phyloP scores from a whole-genome alignment of 2,113 vertebrate species.

The Tichodroma muraria region DNA sequence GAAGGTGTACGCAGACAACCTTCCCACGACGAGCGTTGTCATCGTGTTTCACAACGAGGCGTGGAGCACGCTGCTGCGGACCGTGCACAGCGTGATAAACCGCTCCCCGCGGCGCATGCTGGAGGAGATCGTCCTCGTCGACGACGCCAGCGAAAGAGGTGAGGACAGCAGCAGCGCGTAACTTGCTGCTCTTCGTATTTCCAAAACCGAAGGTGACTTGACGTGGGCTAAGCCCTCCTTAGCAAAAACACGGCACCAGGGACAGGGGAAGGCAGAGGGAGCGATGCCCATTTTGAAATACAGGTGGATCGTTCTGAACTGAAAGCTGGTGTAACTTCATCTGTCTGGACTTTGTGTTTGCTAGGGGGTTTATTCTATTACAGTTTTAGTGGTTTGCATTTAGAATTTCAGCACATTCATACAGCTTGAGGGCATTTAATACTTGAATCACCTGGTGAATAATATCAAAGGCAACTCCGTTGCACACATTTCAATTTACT shows the following conservation, averaged over 20 bases:
- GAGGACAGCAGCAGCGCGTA: fast-evolving
- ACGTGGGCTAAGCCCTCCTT: neutral
- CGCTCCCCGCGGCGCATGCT: conserved; percentile 90
- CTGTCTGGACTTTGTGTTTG: neutral
- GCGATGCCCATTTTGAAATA: fast-evolving
- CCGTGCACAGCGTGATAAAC: conserved; percentile 94
- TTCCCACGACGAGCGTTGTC: conserved; percentile 94
- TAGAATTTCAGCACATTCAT: neutral
- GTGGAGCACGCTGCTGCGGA: conserved; percentile 94
- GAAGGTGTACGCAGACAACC: conserved; percentile 91
- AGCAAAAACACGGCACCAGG: neutral
- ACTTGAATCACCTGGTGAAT: neutral
- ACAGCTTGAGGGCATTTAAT: neutral
- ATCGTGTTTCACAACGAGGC: conserved; percentile 99
- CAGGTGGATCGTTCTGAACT: neutral
- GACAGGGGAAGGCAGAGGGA: neutral
- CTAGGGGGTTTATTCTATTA: neutral
- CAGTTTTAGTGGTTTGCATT: neutral
- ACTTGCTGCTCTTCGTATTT: neutral
- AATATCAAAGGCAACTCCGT: neutral
- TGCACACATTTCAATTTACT: neutral
- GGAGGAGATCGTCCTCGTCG: conserved; percentile 94
- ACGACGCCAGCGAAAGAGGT: conserved; percentile 98
- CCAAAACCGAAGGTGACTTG: neutral
- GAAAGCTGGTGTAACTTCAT: neutral